Evolutionary conservation across 2,888 invertebrate genomes (phyloP), one percentile per base, ranked within the genome.

Genomic region (Blomia tropicalis): DNA sequence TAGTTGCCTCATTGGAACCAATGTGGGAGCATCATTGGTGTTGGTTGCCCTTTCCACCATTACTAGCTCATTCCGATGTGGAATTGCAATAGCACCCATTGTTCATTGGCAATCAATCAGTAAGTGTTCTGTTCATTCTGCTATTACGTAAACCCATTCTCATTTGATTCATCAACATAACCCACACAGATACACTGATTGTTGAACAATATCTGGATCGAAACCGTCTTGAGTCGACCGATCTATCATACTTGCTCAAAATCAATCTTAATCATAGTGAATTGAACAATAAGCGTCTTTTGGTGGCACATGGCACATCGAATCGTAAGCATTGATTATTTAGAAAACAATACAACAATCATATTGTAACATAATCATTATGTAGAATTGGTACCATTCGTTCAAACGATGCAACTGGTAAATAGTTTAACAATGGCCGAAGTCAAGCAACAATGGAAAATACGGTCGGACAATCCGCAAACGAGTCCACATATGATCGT

Each of bases 51-150:
- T 96, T 59, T 90, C 90, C 7, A 80, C 81, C 68, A 81, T 84
- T 63, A 83, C 84, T 63, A 83, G 90, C 25, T 31, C 31, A 63
- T 92, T 95, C 76, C 86, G 88, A 68, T 96, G 96, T 73, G 96
- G 92, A 0, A 84, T 93, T 59, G 84, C 91, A 58, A 84, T 95
- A 11, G 89, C 95, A 3, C 96, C 96, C 0, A 90, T 96, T n/a
- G 87, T 91, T 4, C 88, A 90, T 69, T 96, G 95, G 92, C 82
- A 84, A 70, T 83, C 90, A 65, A 95, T 95, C 70, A 91, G 93
- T 92, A 74, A 76, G 77, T 75, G 4, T 56, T 2, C 17, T 3
- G 4, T 5, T 14, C 17, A 32, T 56, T 23, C 23, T n/a, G 31
- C n/a, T n/a, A 56, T 30, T 56, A 0, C 30, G 19, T 58, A 41